These are phyloP conservation scores for Nipponacmea schrenckii DNA, from an alignment of 2,888 invertebrate species.

Conservation along the genomic window DNA sequence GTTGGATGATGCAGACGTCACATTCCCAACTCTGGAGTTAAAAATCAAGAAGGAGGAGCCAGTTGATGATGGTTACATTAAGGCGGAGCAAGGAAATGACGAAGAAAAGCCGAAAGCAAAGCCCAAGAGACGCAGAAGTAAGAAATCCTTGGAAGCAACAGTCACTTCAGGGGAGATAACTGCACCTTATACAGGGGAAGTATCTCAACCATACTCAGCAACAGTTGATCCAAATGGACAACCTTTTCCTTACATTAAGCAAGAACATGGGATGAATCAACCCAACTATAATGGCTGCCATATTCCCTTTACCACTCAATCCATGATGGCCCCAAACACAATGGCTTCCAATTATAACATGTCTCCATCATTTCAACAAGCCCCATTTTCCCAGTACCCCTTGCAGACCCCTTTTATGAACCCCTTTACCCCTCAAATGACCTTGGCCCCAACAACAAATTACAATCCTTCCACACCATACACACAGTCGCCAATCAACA, in stretches of 20 bases:
- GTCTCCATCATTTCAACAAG: neutral
- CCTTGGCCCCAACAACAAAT: no score
- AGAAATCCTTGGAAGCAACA: neutral
- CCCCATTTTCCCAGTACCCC: neutral
- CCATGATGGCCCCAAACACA: neutral
- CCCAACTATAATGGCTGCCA: slow-evolving; percentile 10
- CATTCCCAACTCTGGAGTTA: slow-evolving; percentile 62
- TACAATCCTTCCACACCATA: no score
- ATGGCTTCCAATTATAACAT: neutral
- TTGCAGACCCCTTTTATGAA: neutral
- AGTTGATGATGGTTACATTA: slow-evolving; percentile 22
- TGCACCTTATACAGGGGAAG: neutral
- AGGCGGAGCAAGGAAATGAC: neutral
- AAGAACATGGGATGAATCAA: slow-evolving; percentile 23
- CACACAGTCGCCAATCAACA: no score
- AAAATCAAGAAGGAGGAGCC: slow-evolving; percentile 50
- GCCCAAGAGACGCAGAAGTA: neutral
- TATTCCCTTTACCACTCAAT: neutral
- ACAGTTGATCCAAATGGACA: slow-evolving; percentile 4
- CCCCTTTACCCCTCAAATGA: neutral
- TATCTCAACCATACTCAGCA: neutral
- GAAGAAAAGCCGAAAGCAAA: neutral
- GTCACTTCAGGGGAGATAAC: slow-evolving; percentile 1
- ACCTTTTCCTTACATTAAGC: slow-evolving; percentile 23
- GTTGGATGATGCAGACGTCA: slow-evolving; percentile 62